A percentile compares a stretch with the other conserved stretches of the same genome.
These are phyloP conservation scores for Bombus fervidus DNA, from an alignment of 1,140 invertebrate species.

Conservation along the genomic window DNA sequence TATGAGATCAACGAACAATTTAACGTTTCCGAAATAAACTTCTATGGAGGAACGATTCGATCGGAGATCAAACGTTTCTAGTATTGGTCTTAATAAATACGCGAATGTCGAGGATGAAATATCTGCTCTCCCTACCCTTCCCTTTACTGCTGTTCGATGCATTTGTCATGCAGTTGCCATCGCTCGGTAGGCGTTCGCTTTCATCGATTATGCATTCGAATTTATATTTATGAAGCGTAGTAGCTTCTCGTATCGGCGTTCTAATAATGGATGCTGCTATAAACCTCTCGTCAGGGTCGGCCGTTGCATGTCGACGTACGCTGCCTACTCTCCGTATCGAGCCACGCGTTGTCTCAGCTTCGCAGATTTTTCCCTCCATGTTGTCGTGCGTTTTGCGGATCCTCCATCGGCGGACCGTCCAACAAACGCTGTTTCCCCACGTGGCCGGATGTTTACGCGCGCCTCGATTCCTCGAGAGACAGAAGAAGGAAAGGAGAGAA, in stretches of 20 bases:
- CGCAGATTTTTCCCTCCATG: conserved; percentile 27
- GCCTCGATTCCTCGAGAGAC: background rate
- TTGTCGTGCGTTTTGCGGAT: conserved; percentile 38
- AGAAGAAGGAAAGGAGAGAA: background rate
- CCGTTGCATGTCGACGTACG: conserved; percentile 16
- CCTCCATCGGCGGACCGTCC: background rate
- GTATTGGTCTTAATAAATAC: background rate
- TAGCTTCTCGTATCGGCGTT: conserved; percentile 64
- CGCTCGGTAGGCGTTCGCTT: conserved; percentile 68
- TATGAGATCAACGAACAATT: no score
- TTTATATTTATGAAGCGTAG: conserved; percentile 79
- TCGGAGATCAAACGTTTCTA: background rate
- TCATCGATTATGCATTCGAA: conserved; percentile 79
- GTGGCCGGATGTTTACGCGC: conserved; percentile 20
- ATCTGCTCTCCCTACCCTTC: background rate
- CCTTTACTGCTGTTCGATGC: background rate
- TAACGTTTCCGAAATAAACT: no score
- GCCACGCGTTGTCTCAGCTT: background rate
- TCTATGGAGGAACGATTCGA: no score
- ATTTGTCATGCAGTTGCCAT: conserved; percentile 62
- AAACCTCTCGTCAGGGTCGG: conserved; percentile 52
- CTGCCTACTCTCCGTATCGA: conserved; percentile 16
- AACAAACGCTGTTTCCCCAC: background rate
- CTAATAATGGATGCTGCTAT: conserved; percentile 65
- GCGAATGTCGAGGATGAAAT: background rate